Base-by-base conservation (phyloP, 2,888 invertebrate species). In the Nycteola revayana region DNA sequence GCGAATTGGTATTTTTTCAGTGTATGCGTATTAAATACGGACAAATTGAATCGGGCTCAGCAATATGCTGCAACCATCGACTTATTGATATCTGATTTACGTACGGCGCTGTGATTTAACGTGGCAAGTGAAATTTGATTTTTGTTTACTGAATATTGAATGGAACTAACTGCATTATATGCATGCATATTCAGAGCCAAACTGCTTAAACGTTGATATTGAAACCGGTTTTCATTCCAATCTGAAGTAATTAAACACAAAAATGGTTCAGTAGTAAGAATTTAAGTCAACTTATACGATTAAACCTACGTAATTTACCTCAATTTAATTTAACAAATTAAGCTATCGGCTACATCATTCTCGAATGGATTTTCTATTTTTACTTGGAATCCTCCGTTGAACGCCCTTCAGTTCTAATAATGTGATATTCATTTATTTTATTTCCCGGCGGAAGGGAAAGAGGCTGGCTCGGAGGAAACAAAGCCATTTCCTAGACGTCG, bases 341-440 rank as follows among this genome's bases (percentile, higher is more conserved):
- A 58, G 66, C 67, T 63, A 53, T 55, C 58, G 48, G 60, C 51
- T 60, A 42, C 58, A 60, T 64, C 65, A 64, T 71, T 21, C 56
- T 55, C 44, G 59, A 35, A 20, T 39, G 59, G 64, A n/a, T n/a
- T n/a, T n/a, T n/a, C 65, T 75, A 68, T 75, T 71, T 71, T 75
- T 71, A 61, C 66, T 66, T 55, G 60, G 52, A 51, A 53, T 57
- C 55, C 64, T 60, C 24, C 32, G 7, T 21, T n/a, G 21, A 21
- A 21, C 21, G 29, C 45, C 32, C 11, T 38, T 38, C 36, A 45
- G 39, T 45, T 46, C 52, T 51, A 65, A 66, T 75, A 68, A 76
- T 74, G 73, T 68, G 75, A 76, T 79, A 77, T 84, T 77, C 73
- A 75, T 80, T 84, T 75, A 74, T 75, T 80, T 76, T 73, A 77